phyloP scores from a whole-genome alignment of 2,113 vertebrate species.

The Nematolebias whitei region DNA sequence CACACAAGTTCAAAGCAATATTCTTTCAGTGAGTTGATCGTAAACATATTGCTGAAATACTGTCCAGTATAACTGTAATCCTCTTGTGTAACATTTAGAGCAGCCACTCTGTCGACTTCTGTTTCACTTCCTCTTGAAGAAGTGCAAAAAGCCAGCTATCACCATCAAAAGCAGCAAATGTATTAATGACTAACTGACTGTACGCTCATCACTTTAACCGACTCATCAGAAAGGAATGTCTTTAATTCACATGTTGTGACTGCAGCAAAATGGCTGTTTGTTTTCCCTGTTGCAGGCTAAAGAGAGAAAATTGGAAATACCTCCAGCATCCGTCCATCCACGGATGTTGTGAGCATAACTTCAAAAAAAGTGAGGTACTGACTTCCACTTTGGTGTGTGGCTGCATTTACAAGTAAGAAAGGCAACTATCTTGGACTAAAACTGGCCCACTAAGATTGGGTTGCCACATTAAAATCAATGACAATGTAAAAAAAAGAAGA shows the following conservation, averaged over 20 bases:
- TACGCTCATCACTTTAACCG: not conserved
- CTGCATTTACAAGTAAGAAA: too few species aligned
- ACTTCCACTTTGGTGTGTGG: too few species aligned
- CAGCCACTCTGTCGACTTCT: constrained; percentile 24
- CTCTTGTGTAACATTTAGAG: constrained; percentile 43
- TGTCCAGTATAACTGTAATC: constrained; percentile 57
- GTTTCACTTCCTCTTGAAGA: constrained; percentile 58
- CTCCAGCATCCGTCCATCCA: too few species aligned
- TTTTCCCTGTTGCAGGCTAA: constrained; percentile 1
- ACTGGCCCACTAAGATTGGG: too few species aligned
- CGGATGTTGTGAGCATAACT: too few species aligned
- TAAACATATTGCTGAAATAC: constrained; percentile 61
- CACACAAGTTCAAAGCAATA: constrained; percentile 79
- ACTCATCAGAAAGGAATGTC: not conserved
- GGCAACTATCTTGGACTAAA: too few species aligned
- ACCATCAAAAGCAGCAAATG: constrained; percentile 41
- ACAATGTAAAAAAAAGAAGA: too few species aligned
- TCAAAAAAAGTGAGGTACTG: too few species aligned
- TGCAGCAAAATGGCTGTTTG: constrained; percentile 52
- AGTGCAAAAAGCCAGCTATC: constrained; percentile 64
- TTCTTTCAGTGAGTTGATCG: constrained; percentile 53
- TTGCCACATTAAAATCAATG: too few species aligned
- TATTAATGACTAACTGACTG: not conserved
- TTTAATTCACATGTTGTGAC: constrained; percentile 43
- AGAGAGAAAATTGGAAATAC: too few species aligned